Evolutionary conservation across 2,888 invertebrate species (phyloP), one percentile per base, ranked within the genome.

Genomic region (Amphipyra tragopoginis): DNA sequence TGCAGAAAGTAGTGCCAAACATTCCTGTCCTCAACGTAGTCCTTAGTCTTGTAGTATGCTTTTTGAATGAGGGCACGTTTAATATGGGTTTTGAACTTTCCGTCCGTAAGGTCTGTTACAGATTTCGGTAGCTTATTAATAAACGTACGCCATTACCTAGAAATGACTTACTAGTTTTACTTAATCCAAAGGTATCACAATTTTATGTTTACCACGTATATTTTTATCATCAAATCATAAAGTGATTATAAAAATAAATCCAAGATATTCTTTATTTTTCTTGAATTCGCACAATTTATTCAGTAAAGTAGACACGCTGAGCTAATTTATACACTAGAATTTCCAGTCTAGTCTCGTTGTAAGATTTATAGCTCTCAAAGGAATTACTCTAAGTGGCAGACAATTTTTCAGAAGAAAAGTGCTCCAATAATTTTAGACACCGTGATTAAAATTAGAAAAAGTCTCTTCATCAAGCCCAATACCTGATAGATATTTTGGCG

Each of bases 311-410:
- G 38, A 13, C 39, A 38, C 45, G 39, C 53, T 29, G 1, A 45
- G 5, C 15, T 56, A 69, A 65, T 60, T 55, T 58, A 65, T 56
- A 44, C 49, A 39, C 49, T 51, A 66, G 47, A 54, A 66, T 57
- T 52, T 52, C 65, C 49, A 62, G 36, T 47, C 34, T 36, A 14
- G 55, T 53, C 49, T 54, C 62, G 56, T 58, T 57, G 57, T 36
- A n/a, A 74, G 50, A 77, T 74, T 76, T 58, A 76, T 69, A 7
- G 48, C 61, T 45, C 68, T 64, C 72, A 64, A 62, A 65, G 63
- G 76, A 59, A 72, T 7, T 55, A 55, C 56, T 68, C 44, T 62
- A 76, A 65, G 63, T 68, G 56, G 42, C 53, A 42, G 56, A 73
- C 52, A 56, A 38, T 63, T 73, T 71, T 21, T 66, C 21, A 61